Conservation (phyloP, 2,113 vertebrate genomes). For the Athene noctua region DNA sequence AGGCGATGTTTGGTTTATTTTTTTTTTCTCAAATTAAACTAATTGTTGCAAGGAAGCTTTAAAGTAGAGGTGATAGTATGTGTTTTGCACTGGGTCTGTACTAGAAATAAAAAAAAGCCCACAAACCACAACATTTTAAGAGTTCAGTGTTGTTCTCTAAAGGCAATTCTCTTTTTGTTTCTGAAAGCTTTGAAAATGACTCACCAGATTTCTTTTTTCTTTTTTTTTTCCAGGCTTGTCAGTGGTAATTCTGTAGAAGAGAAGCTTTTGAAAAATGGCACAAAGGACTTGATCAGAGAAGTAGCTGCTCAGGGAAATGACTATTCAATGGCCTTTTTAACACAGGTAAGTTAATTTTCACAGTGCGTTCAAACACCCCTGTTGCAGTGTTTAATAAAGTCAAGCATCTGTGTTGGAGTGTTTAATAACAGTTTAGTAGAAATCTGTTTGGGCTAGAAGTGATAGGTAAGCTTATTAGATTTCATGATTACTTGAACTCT, state of each 20-base stretch:
- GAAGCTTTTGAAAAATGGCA: conserved; percentile 91
- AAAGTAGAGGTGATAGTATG: not conserved
- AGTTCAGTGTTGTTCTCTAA: not conserved
- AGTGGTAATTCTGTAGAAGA: conserved; percentile 94
- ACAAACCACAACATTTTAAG: not conserved
- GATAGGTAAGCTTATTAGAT: not conserved
- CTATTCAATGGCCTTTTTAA: conserved; percentile 91
- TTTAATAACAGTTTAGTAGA: not conserved
- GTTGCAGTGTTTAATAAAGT: not conserved
- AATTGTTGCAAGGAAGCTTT: not conserved
- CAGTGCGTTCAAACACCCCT: not conserved
- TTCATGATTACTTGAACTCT: not conserved
- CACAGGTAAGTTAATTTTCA: conserved; percentile 77
- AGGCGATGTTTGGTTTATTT: not conserved
- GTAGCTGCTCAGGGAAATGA: conserved; percentile 93
- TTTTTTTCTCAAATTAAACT: not conserved
- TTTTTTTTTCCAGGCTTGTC: conserved; percentile 76
- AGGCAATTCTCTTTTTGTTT: not conserved
- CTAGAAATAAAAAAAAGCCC: not conserved
- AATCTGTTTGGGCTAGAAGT: not conserved
- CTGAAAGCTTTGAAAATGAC: not conserved
- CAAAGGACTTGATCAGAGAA: conserved; percentile 92
- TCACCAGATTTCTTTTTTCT: not conserved
- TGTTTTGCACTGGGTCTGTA: not conserved
- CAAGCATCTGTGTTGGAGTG: not conserved